A percentile compares a stretch with the other conserved stretches of the same genome.
These are phyloP conservation scores for Zootermopsis nevadensis DNA, from an alignment of 2,888 invertebrate genomes.

Conservation along the genomic window DNA sequence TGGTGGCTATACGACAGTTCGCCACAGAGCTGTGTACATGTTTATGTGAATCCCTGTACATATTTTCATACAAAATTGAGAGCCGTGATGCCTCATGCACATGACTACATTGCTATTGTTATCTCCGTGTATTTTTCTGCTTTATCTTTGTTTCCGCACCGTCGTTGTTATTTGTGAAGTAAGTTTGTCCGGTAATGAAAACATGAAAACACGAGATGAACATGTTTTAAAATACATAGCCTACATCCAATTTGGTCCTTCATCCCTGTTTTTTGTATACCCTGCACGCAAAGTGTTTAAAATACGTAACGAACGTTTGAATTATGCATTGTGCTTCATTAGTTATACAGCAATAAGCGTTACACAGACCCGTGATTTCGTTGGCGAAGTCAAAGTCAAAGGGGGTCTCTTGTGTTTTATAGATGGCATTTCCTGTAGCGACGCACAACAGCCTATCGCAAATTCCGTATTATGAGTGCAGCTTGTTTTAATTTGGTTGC, in stretches of 20 bases:
- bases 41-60: constrained; percentile 23
- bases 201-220: constrained; percentile 55
- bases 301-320: constrained; percentile 51
- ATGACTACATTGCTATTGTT: constrained; percentile 31
- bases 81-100: constrained; percentile 16
- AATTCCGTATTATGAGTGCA: constrained; percentile 49
- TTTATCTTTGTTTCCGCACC: constrained; percentile 43
- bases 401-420: constrained; percentile 43
- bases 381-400: constrained; percentile 46
- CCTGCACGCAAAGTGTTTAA: constrained; percentile 50
- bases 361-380: constrained; percentile 41
- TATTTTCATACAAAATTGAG: constrained; percentile 37
- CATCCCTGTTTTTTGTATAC: constrained; percentile 36
- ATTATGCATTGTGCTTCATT: constrained; percentile 51
- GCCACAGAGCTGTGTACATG: background rate
- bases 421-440: constrained; percentile 34
- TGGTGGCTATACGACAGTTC: constrained; percentile 13
- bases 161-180: constrained; percentile 43
- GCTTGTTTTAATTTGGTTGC: constrained; percentile 52
- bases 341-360: constrained; percentile 49
- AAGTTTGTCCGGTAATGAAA: constrained; percentile 43
- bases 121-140: constrained; percentile 31
- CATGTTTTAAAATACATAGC: constrained; percentile 49
- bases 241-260: constrained; percentile 49
- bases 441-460: constrained; percentile 42